Percentiles rank a stretch among this genome's conserved stretches.
These are phyloP conservation scores for Trogon surrucura DNA, from an alignment of 2,113 vertebrate genomes.

Conservation along the genomic window DNA sequence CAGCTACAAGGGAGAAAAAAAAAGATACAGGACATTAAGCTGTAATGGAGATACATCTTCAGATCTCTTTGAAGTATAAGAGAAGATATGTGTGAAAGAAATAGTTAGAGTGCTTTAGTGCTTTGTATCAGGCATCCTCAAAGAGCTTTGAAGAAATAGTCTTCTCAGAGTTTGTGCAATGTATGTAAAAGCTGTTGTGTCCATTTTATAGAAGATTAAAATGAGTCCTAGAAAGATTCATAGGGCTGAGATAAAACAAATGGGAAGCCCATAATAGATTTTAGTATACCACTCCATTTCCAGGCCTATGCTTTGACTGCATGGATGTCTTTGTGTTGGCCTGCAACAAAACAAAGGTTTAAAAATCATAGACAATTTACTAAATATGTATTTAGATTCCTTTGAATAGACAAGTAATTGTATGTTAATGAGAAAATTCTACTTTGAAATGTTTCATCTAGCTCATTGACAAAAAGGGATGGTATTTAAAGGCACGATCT, in stretches of 20 bases:
- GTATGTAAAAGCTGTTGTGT: background rate
- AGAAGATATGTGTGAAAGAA: background rate
- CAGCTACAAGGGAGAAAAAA: background rate
- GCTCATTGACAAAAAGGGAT: background rate
- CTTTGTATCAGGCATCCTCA: background rate
- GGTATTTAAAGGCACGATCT: background rate
- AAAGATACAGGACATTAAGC: slow-evolving; percentile 30
- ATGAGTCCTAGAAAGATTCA: background rate
- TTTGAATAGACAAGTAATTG: background rate
- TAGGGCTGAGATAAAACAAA: background rate
- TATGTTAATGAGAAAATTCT: background rate
- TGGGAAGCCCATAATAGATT: background rate
- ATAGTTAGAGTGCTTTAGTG: background rate
- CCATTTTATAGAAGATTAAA: slow-evolving; percentile 21
- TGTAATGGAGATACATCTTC: slow-evolving; percentile 38
- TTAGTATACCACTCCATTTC: background rate
- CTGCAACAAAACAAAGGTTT: slow-evolving; percentile 4
- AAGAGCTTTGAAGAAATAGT: background rate
- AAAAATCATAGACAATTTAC: background rate
- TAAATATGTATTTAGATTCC: background rate
- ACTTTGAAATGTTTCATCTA: background rate
- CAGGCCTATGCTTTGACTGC: background rate
- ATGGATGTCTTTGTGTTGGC: background rate
- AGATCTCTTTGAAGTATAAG: slow-evolving; percentile 22
- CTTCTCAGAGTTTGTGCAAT: background rate